phyloP scores from a whole-genome alignment of 2,797 vertebrate genomes.

The Alca torda region DNA sequence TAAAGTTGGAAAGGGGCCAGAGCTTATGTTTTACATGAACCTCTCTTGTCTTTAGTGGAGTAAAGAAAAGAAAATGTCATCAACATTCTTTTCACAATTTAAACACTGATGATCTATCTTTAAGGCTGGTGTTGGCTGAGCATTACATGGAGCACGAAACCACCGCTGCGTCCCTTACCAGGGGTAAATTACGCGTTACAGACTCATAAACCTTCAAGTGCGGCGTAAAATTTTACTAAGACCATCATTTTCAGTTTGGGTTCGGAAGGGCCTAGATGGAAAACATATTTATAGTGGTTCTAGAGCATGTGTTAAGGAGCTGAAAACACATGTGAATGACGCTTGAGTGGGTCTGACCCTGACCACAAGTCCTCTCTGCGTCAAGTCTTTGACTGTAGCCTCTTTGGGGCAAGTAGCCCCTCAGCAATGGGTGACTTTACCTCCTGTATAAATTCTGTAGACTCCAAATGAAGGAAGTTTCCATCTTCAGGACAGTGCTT shows the following conservation, averaged over 20 bases:
- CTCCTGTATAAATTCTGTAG: neutral
- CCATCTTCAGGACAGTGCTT: neutral
- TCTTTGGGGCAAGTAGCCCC: neutral
- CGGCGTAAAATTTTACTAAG: constrained; percentile 10
- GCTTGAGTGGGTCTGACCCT: neutral
- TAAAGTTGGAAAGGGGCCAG: constrained; percentile 30
- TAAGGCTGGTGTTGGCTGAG: constrained; percentile 12
- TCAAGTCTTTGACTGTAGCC: neutral
- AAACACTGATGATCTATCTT: constrained; percentile 46
- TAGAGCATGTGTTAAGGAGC: neutral
- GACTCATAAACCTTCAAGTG: neutral
- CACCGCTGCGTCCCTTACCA: neutral
- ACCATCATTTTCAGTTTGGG: neutral
- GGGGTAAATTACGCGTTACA: neutral
- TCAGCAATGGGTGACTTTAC: neutral
- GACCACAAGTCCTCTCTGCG: neutral
- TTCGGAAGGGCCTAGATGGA: neutral
- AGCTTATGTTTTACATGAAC: constrained; percentile 61
- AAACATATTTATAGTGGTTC: constrained; percentile 16
- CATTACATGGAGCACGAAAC: neutral
- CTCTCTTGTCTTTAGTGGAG: constrained; percentile 36
- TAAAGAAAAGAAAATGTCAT: constrained; percentile 65
- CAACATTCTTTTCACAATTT: constrained; percentile 53
- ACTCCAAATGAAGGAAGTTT: neutral
- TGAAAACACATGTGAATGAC: neutral